These are phyloP conservation scores for Uloborus diversus DNA, from an alignment of 1,140 invertebrate species.

Conservation along the genomic window DNA sequence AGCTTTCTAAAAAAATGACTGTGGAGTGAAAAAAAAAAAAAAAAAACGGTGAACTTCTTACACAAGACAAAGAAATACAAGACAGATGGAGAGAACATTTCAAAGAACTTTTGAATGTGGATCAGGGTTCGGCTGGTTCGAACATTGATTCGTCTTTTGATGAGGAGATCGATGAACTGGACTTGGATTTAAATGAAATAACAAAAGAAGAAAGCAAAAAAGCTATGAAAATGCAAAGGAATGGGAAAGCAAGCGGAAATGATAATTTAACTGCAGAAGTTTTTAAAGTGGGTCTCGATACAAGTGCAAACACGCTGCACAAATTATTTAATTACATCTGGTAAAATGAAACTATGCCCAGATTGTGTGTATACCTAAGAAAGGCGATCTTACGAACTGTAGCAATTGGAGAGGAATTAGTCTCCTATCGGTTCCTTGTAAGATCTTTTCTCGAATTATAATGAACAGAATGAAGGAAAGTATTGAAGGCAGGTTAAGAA, in stretches of 20 bases:
- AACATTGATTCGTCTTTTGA: not conserved
- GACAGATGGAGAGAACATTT: not conserved
- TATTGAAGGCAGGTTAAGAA: too few species aligned
- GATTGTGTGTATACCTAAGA: constrained; percentile 2
- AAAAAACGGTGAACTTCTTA: not conserved
- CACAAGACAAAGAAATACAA: not conserved
- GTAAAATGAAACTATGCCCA: not conserved
- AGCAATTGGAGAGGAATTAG: constrained; percentile 22
- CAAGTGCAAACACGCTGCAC: not conserved
- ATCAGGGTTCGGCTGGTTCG: not conserved
- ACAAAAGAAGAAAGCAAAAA: not conserved
- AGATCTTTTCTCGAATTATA: too few species aligned
- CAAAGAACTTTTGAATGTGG: not conserved
- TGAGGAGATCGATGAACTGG: not conserved
- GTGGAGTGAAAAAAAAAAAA: not conserved
- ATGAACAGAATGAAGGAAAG: too few species aligned
- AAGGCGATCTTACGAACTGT: not conserved
- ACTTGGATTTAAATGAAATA: not conserved
- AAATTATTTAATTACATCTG: not conserved
- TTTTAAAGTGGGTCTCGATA: not conserved
- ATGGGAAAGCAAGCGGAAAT: not conserved
- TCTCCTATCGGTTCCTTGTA: not conserved
- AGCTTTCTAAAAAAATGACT: not conserved
- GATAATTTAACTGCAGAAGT: not conserved
- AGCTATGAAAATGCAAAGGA: not conserved